A percentile compares a stretch with the other conserved stretches of the same genome.
Evolutionary conservation across 2,888 invertebrate species (phyloP).

Genomic region (Lysandra coridon): DNA sequence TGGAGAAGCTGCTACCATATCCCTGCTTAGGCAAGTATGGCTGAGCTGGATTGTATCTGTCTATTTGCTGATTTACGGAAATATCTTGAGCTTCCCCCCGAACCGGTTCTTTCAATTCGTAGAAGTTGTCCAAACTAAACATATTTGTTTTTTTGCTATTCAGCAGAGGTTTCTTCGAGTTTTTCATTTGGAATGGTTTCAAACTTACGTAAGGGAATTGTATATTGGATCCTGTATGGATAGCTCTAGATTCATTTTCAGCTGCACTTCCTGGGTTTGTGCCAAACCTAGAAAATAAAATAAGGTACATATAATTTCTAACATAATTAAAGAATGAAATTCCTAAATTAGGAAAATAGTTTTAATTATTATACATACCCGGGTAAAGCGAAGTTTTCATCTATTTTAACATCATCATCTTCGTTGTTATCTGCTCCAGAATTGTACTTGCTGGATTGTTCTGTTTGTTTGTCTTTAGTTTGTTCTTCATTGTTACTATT

Average conservation of each 20-base stretch:
- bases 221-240: conserved; percentile 66
- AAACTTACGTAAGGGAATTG: conserved; percentile 71
- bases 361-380: conserved; percentile 51
- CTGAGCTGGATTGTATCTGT: conserved; percentile 76
- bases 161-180: conserved; percentile 51
- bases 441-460: conserved; percentile 32
- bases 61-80: conserved; percentile 55
- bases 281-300: conserved; percentile 59
- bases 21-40: conserved; percentile 66
- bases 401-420: conserved; percentile 45
- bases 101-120: conserved; percentile 61
- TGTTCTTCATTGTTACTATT: conserved; percentile 43
- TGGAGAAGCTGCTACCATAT: conserved; percentile 58
- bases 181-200: conserved; percentile 71
- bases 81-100: conserved; percentile 71
- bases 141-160: conserved; percentile 63
- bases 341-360: conserved; percentile 9
- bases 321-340: not conserved
- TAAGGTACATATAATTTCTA: conserved; percentile 30
- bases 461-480: conserved; percentile 31
- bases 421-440: conserved; percentile 40
- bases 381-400: conserved; percentile 67
- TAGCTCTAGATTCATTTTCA: conserved; percentile 74
- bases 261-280: conserved; percentile 65
- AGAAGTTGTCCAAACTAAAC: conserved; percentile 63